Base-by-base conservation (phyloP, 2,797 vertebrate genomes). In the Mionectes olivaceus region DNA sequence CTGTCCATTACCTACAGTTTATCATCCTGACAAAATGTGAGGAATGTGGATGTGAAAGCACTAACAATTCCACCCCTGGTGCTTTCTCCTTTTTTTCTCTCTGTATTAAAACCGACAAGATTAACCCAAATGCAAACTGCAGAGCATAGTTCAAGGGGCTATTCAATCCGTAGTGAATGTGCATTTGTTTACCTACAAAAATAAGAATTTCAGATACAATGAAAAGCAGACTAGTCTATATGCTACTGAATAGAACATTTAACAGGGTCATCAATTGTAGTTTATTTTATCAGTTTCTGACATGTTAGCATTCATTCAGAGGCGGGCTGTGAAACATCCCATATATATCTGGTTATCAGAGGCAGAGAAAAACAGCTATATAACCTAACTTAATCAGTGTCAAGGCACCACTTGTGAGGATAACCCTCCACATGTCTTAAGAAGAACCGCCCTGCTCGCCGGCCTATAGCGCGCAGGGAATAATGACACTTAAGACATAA, bases 181-280 rank as follows among this genome's bases (percentile, higher is more conserved):
- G 96, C 97, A 98, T 97, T 98, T 98, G 97, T 98, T 98, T 98
- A 98, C 96, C 95, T 98, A 97, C 96, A 97, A 97, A 98, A 98
- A 97, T 97, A 98, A 97, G 97, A 98, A 97, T 97, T 97, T 97
- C 96, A 86, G 94, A 97, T 96, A 98, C 97, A 98, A 98, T 97
- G 95, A 95, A 85, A 90, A 91, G 95, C 95, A 94, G 97, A 55
- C 95, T 94, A 94, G 95, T 87, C 88, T 96, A 85, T 97, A 92
- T 55, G 76, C 90, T 84, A 56, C 68, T 97, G 96, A 98, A 97
- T 92, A 93, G 95, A 89, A 87, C 96, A 94, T 98, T 98, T 97
- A 98, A 97, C 89, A 96, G 96, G 93, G 83, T 96, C 95, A 94
- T 95, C 95, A 97, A 97, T 95, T 97, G 96, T 82, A 95, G 94